Evolutionary conservation across 2,113 vertebrate species (phyloP), one percentile per base, ranked within the genome.

Genomic region (Odocoileus virginianus): DNA sequence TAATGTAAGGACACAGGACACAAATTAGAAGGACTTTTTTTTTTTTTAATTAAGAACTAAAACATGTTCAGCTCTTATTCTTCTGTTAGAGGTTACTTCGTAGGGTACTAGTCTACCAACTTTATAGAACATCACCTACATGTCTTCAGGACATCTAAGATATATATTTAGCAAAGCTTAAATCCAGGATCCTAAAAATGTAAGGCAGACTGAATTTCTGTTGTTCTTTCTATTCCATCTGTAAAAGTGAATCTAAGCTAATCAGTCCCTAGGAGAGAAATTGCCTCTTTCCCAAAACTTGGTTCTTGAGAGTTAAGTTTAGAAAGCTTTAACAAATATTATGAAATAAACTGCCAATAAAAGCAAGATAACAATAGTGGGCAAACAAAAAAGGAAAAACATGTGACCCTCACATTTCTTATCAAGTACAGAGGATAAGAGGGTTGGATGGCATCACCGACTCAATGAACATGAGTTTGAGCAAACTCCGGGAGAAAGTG

Each of bases 131-230:
- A 94, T 84, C 71, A 64, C 25, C 52, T 95, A 17, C 40, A 58
- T 36, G 21, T 96, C 64, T 96, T 92, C 84, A 97, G 52, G 95
- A 76, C 10, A 94, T 40, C 89, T 64, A 96, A 87, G 43, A 91
- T 61, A 57, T 61, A 52, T 60, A 96, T 64, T 60, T 93, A 52
- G 60, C 54, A 97, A 96, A 79, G 28, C 64, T 87, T 92, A 61
- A 96, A 81, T 84, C 43, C 33, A 83, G 30, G 93, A 89, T 87
- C 94, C 54, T 95, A 30, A 61, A 96, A 96, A 83, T 78, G 28
- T 33, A 67, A 64, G 23, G 47, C 17, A 95, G 19, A 10, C 64
- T 94, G 54, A 45, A 87, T 52, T 95, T 92, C 23, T 97, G 33
- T 71, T 76, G 52, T 81, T 86, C 17, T 91, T 89, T 93, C 43